Conservation (phyloP, 2,797 vertebrate genomes). For the Diglossa cyanea region DNA sequence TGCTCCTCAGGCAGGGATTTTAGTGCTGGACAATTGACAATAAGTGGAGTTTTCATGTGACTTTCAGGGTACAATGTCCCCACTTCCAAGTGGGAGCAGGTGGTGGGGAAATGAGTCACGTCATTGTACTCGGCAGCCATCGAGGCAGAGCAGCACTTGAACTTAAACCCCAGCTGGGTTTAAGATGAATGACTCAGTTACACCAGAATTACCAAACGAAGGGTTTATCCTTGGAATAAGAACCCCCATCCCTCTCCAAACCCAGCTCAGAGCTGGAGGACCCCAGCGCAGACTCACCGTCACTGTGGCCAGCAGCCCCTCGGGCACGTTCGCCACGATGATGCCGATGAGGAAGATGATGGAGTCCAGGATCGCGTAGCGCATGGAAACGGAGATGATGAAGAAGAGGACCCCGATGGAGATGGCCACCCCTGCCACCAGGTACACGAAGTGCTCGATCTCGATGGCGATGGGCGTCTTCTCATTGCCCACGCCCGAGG, state of each 20-base stretch:
- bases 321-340: constrained; percentile 82
- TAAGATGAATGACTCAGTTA: not conserved
- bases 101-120: not conserved
- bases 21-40: not conserved
- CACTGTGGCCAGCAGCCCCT: constrained; percentile 81
- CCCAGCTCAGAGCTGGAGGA: accelerated
- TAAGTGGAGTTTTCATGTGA: not conserved
- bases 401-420: constrained; percentile 79
- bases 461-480: constrained; percentile 81
- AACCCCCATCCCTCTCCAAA: not conserved
- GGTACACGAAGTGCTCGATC: constrained; percentile 81
- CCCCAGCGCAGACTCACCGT: constrained; percentile 67
- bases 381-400: constrained; percentile 76
- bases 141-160: not conserved
- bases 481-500: constrained; percentile 75
- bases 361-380: constrained; percentile 73
- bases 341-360: constrained; percentile 85
- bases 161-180: not conserved
- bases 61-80: not conserved
- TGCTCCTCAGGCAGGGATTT: not conserved
- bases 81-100: not conserved
- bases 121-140: accelerated
- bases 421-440: constrained; percentile 78
- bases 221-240: not conserved
- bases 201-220: not conserved